A percentile compares a stretch with the other conserved stretches of the same genome.
Evolutionary conservation across 2,113 vertebrate genomes (phyloP).

Genomic region (Chrysemys picta): DNA sequence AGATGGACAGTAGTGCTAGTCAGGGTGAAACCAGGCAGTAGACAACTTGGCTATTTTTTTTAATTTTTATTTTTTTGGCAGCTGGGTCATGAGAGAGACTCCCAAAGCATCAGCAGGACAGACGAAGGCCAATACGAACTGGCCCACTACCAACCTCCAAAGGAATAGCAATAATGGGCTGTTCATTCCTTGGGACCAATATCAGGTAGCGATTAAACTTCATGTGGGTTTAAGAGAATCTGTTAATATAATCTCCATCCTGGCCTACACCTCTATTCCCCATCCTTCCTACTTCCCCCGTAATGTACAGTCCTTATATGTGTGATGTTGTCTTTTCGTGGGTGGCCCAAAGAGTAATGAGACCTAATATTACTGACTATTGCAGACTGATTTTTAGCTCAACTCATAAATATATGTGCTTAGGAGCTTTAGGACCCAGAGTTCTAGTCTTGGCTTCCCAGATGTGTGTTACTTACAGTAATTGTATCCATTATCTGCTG

Average conservation of each 20-base stretch:
- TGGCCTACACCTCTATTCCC: background rate
- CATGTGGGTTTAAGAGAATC: background rate
- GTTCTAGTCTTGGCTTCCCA: background rate
- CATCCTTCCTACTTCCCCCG: background rate
- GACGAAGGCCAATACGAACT: background rate
- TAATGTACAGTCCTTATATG: background rate
- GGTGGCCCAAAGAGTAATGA: background rate
- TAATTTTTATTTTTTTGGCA: background rate
- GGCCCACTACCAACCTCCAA: background rate
- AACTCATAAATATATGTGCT: background rate
- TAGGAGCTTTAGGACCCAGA: background rate
- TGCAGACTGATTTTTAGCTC: background rate
- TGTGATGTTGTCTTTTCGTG: background rate
- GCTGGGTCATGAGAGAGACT: background rate
- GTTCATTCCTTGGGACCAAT: background rate
- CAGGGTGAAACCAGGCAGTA: no score
- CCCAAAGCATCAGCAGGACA: background rate
- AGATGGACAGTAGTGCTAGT: no score
- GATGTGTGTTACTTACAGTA: no score
- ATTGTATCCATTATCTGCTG: background rate
- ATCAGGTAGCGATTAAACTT: background rate
- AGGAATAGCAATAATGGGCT: background rate
- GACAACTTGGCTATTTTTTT: no score
- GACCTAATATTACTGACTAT: background rate
- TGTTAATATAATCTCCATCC: background rate